Evolutionary conservation across 1,140 invertebrate genomes (phyloP).

Genomic region (Hypothenemus hampei): DNA sequence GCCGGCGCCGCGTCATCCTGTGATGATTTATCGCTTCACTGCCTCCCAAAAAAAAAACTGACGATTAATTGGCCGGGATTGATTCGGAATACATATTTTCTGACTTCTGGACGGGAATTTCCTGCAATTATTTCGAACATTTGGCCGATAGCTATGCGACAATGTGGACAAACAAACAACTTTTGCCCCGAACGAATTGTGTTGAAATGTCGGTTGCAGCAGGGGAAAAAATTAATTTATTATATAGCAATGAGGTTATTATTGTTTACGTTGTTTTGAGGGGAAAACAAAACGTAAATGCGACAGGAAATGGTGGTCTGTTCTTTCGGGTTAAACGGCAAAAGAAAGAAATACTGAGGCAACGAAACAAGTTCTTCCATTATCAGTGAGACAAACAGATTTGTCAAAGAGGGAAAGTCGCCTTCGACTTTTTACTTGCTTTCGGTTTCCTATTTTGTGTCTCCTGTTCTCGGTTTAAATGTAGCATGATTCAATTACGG

Average conservation of each 20-base stretch:
- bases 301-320: slow-evolving; percentile 6
- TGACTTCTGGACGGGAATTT: too few relatives aligned
- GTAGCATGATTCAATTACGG: slow-evolving; percentile 13
- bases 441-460: slow-evolving; percentile 16
- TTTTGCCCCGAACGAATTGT: too few relatives aligned
- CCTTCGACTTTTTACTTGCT: slow-evolving; percentile 12
- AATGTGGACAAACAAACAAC: neutral
- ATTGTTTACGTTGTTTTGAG: too few relatives aligned
- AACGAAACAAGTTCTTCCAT: slow-evolving; percentile 8
- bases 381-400: slow-evolving; percentile 30
- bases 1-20: slow-evolving; percentile 18
- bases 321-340: too few relatives aligned
- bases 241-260: too few relatives aligned
- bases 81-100: too few relatives aligned
- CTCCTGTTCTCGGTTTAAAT: slow-evolving; percentile 19
- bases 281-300: neutral
- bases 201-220: slow-evolving; percentile 15
- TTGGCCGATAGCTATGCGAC: too few relatives aligned
- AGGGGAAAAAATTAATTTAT: slow-evolving; percentile 17
- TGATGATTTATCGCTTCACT: slow-evolving; percentile 21
- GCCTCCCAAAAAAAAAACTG: too few relatives aligned
- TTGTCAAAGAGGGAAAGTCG: slow-evolving; percentile 31
- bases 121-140: too few relatives aligned
- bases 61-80: too few relatives aligned
- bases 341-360: slow-evolving; percentile 1